Conservation (phyloP, 2,888 invertebrate species). For the Lasioglossum oenotherae region DNA sequence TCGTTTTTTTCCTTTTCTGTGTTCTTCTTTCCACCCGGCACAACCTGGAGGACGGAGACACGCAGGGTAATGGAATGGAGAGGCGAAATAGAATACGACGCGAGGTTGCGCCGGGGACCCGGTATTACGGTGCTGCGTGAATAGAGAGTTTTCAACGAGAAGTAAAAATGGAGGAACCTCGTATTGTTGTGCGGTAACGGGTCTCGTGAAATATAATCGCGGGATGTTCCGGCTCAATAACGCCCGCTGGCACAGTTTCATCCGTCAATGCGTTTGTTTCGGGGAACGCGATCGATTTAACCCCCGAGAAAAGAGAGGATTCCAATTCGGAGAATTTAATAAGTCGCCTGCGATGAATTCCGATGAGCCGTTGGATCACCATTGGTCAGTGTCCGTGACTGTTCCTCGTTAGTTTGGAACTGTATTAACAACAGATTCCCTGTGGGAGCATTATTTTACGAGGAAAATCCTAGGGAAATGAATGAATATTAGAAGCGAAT, state of each 20-base stretch:
- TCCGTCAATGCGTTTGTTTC: constrained; percentile 1
- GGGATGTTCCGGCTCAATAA: constrained; percentile 4
- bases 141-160: neutral
- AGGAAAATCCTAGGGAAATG: too few species aligned
- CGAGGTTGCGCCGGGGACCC: constrained; percentile 14
- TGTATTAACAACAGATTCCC: too few species aligned
- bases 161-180: neutral
- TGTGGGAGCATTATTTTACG: too few species aligned
- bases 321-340: neutral
- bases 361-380: too few species aligned
- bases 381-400: neutral
- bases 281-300: neutral
- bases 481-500: neutral
- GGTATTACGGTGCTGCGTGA: constrained; percentile 21
- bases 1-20: neutral
- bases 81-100: constrained; percentile 37
- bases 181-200: constrained; percentile 1
- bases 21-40: constrained; percentile 1
- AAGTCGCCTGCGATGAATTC: neutral
- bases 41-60: constrained; percentile 5
- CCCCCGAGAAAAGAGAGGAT: neutral
- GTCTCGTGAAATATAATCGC: constrained; percentile 7
- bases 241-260: neutral
- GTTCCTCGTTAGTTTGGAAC: neutral
- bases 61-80: constrained; percentile 49